Evolutionary conservation across 2,113 vertebrate genomes (phyloP), one percentile per base, ranked within the genome.

Genomic region (Motacilla alba): DNA sequence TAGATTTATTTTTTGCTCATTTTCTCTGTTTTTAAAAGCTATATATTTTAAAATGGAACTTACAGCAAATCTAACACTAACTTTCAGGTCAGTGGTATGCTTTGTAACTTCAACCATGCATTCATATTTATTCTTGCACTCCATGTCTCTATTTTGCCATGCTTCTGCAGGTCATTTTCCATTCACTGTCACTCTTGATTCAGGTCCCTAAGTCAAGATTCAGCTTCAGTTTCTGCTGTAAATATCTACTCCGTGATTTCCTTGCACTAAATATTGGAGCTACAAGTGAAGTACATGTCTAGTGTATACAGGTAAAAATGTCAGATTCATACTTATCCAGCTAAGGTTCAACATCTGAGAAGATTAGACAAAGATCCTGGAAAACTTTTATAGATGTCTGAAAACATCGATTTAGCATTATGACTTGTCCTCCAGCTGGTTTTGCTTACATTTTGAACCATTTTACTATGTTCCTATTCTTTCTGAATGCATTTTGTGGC

Each of bases 401-500:
- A 64, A 94, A 76, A 63, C 16, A 17, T 8, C 64, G 26, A 20
- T 4, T 58, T 59, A 28, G 13, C 4, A 67, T 35, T 0, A 8
- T 35, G 7, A 18, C 26, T 41, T 33, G 8, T 76, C 10, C 17
- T 67, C 23, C 9, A 55, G 5, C 5, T 13, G 14, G 11, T 23
- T 72, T 85, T 72, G 35, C 4, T 30, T 58, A n/a, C 2, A 33
- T 59, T 86, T 89, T 50, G 27, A 83, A 94, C 6, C 1, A 16
- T 84, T 89, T 79, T 52, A 17, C 16, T 35, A 6, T 10, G 7
- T 4, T 52, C 2, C 5, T 81, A 11, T 62, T 87, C 35, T 70
- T 66, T 4, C 14, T 79, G 37, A 6, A 15, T 39, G 6, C 0
- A 1, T 43, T 87, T 72, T 67, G 7, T 77, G 64, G 11, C 2